Base-by-base conservation (phyloP, 1,140 invertebrate genomes). In the Teleopsis dalmanni region DNA sequence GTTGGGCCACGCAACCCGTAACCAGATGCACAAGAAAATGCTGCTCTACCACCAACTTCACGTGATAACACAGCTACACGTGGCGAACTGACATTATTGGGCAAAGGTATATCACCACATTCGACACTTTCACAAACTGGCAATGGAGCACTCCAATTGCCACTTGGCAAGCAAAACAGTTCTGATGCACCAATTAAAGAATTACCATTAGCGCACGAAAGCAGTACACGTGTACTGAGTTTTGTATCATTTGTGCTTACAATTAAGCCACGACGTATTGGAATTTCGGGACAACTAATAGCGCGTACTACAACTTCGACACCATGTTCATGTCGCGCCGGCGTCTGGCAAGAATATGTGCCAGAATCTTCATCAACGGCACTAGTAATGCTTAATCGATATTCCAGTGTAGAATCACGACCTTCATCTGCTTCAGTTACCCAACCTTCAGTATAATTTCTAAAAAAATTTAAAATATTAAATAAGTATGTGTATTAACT, bases 81-180 rank as follows among this genome's bases (percentile, higher is more conserved):
- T n/a, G 85, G 73, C 47, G 80, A 70, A 29, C 75, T 65, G 57
- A 79, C 67, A 66, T 51, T 68, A 52, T 45, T 72, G 45, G 48
- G 56, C 62, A 75, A 63, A 29, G 79, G 72, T 42, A 85, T 78
- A 56, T 87, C 84, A 9, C 83, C 83, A 65, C 85, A 87, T 72
- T 86, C 83, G 35, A 87, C 81, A 70, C 85, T 88, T 73, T 88
- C 84, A 69, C 88, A 92, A 38, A 83, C 78, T 10, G 88, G 88
- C 51, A 86, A 72, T 4, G 83, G 81, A 3, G 82, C 78, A 57
- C 83, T 88, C 88, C 88, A 92, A 61, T 87, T 88, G 16, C 87
- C 87, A 42, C 85, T 87, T 8, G 87, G 84, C 16, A 87, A 64
- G 69, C 88, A 92, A 38, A 74, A 72, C 4, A 88, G 75, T 56